These are phyloP conservation scores for Linnaemya tessellans DNA, from an alignment of 2,888 invertebrate species.

Conservation along the genomic window DNA sequence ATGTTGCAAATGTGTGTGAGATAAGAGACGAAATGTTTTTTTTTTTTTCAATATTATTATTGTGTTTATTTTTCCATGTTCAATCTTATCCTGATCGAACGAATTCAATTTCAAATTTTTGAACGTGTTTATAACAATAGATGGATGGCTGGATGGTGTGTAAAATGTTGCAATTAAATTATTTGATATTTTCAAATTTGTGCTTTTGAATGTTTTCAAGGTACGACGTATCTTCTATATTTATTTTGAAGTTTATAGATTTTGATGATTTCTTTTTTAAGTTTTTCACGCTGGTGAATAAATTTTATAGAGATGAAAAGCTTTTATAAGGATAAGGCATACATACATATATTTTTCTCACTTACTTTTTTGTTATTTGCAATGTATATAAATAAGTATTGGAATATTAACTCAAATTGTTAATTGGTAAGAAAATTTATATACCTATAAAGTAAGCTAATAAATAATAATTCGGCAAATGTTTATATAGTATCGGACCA, in stretches of 20 bases:
- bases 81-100: slow-evolving; percentile 74
- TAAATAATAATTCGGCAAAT: too few species aligned
- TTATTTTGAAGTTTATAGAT: slow-evolving; percentile 44
- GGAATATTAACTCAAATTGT: too few species aligned
- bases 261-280: slow-evolving; percentile 28
- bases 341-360: neutral
- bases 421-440: too few species aligned
- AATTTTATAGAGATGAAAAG: slow-evolving; percentile 2
- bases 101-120: slow-evolving; percentile 73
- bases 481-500: too few species aligned
- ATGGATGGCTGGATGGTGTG: slow-evolving; percentile 37
- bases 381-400: too few species aligned
- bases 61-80: slow-evolving; percentile 61
- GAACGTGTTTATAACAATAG: slow-evolving; percentile 75
- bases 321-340: slow-evolving; percentile 27
- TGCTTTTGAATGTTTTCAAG: slow-evolving; percentile 41
- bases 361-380: too few species aligned
- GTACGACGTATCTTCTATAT: slow-evolving; percentile 61
- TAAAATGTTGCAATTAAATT: slow-evolving; percentile 63
- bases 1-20: slow-evolving; percentile 50
- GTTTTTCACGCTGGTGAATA: slow-evolving; percentile 46
- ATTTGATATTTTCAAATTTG: slow-evolving; percentile 52
- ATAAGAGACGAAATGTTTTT: slow-evolving; percentile 19
- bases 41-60: slow-evolving; percentile 15
- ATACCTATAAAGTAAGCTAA: too few species aligned